Conservation (phyloP, 2,113 vertebrate genomes). For the Aix galericulata region DNA sequence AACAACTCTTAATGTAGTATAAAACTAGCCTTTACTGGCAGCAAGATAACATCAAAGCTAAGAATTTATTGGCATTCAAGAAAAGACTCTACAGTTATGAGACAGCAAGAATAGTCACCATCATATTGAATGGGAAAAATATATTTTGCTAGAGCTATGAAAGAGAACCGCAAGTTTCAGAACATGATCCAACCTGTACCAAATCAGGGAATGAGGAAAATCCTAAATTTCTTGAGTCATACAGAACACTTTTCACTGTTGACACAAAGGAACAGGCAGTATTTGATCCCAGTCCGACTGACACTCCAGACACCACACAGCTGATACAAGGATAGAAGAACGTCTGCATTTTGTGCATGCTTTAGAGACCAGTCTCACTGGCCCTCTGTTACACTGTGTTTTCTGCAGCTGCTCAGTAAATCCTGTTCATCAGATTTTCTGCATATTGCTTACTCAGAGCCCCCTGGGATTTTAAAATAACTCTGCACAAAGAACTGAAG, state of each 20-base stretch:
- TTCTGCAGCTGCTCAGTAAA: neutral
- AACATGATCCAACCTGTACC: neutral
- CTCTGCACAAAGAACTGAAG: neutral
- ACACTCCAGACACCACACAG: neutral
- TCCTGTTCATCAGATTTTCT: neutral
- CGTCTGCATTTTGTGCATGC: neutral
- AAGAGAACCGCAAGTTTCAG: neutral
- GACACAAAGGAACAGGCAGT: neutral
- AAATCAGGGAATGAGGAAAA: neutral
- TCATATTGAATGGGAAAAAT: neutral
- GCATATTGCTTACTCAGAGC: neutral
- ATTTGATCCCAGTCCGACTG: neutral
- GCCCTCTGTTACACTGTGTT: neutral
- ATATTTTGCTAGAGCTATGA: neutral
- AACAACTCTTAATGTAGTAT: neutral
- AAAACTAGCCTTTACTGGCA: neutral
- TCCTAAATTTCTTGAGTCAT: neutral
- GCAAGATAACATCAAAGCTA: neutral
- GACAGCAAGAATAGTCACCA: neutral
- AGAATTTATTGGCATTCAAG: slow-evolving; percentile 1
- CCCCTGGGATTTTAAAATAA: neutral
- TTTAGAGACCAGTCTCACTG: neutral
- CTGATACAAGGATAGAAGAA: neutral
- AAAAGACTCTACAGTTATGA: neutral
- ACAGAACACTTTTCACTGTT: neutral